A percentile compares a stretch with the other conserved stretches of the same genome.
Evolutionary conservation across 2,797 vertebrate species (phyloP).

Genomic region (Pangasius djambal): DNA sequence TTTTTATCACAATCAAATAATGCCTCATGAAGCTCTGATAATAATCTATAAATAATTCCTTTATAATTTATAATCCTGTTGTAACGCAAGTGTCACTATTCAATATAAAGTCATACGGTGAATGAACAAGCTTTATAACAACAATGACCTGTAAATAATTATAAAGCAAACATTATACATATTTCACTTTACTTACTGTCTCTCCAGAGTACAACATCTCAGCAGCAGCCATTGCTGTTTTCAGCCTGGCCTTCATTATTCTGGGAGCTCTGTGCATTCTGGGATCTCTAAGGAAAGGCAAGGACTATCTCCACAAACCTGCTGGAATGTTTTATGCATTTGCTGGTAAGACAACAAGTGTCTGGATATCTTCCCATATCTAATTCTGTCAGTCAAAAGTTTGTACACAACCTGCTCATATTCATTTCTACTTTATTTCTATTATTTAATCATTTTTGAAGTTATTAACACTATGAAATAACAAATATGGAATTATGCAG

Average conservation of each 20-base stretch:
- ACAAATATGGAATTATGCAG: neutral
- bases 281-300: conserved; percentile 81
- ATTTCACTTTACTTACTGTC: neutral
- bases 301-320: conserved; percentile 91
- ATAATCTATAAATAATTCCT: neutral
- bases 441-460: neutral
- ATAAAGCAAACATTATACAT: neutral
- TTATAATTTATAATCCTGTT: neutral
- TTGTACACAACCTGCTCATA: neutral
- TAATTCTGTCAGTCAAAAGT: neutral
- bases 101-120: neutral
- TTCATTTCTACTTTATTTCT: neutral
- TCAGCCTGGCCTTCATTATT: conserved; percentile 88
- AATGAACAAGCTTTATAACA: neutral
- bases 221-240: conserved; percentile 93
- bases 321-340: conserved; percentile 94
- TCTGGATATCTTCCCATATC: neutral
- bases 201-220: conserved; percentile 95
- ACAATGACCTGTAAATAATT: neutral
- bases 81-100: neutral
- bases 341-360: conserved; percentile 75
- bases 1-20: neutral
- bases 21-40: neutral
- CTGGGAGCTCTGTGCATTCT: conserved; percentile 83
- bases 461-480: neutral